Evolutionary conservation across 2,888 invertebrate species (phyloP).

Genomic region (Xylocampa areola): DNA sequence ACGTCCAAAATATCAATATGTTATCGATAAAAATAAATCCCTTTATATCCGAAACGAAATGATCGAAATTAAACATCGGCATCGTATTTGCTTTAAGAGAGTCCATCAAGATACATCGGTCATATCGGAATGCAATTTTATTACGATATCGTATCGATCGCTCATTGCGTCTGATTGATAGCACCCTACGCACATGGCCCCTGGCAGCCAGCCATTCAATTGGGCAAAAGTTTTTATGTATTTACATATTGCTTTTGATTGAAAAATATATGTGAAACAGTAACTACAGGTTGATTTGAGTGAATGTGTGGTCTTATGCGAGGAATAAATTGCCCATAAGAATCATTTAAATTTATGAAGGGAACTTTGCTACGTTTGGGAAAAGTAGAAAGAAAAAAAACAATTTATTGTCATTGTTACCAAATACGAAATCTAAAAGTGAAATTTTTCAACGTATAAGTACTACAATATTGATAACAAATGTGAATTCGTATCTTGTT

Average conservation of each 20-base stretch:
- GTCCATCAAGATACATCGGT: constrained; percentile 40
- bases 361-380: no score
- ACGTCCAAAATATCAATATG: constrained; percentile 32
- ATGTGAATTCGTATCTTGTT: no score
- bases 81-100: constrained; percentile 5
- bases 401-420: no score
- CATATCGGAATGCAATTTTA: constrained; percentile 57
- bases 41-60: constrained; percentile 34
- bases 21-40: constrained; percentile 48
- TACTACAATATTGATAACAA: no score
- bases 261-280: constrained; percentile 11
- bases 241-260: constrained; percentile 8
- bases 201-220: constrained; percentile 48
- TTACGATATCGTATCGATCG: constrained; percentile 53
- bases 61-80: constrained; percentile 41
- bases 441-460: no score
- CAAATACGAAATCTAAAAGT: no score
- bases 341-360: no score
- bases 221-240: constrained; percentile 38
- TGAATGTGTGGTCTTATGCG: constrained; percentile 25
- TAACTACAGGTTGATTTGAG: not conserved
- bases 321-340: constrained; percentile 3
- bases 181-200: constrained; percentile 46
- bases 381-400: no score
- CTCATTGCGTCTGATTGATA: constrained; percentile 58